Evolutionary conservation across 2,888 invertebrate genomes (phyloP).

Genomic region (Brassicogethes aeneus): DNA sequence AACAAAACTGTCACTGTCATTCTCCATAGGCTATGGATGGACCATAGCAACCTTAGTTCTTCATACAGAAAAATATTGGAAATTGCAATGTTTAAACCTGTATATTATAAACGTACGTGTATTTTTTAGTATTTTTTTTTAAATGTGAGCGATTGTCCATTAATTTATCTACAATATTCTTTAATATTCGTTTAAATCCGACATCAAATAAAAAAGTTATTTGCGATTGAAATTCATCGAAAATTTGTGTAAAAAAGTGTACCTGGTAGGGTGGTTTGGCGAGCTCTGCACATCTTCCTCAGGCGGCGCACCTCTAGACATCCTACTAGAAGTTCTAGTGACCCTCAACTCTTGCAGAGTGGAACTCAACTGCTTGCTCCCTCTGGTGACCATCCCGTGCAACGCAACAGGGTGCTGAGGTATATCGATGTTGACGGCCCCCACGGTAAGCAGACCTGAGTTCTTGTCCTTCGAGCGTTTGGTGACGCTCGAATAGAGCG

Average conservation of each 20-base stretch:
- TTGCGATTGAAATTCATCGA: no score
- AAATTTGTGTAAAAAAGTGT: neutral
- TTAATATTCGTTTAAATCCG: no score
- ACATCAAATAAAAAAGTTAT: no score
- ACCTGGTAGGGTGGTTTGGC: conserved; percentile 27
- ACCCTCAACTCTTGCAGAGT: conserved; percentile 85
- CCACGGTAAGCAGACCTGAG: conserved; percentile 73
- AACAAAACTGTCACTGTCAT: no score
- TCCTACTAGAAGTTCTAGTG: conserved; percentile 67
- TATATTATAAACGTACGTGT: no score
- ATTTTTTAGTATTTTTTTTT: no score
- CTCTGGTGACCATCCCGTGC: conserved; percentile 96
- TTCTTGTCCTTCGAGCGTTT: conserved; percentile 70
- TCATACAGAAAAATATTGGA: no score
- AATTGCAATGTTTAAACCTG: no score
- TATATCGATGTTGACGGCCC: conserved; percentile 84
- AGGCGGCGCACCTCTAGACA: conserved; percentile 49
- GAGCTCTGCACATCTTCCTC: conserved; percentile 36
- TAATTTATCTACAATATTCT: no score
- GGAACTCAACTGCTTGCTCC: conserved; percentile 84
- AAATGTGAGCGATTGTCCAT: no score
- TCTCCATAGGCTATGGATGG: no score
- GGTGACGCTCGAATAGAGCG: conserved; percentile 78
- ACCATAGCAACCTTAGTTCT: no score
- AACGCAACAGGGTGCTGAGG: conserved; percentile 97